Percentiles rank a stretch among this genome's conserved stretches.
Evolutionary conservation across 2,888 invertebrate genomes (phyloP).

Genomic region (Trachelus iudaicus): DNA sequence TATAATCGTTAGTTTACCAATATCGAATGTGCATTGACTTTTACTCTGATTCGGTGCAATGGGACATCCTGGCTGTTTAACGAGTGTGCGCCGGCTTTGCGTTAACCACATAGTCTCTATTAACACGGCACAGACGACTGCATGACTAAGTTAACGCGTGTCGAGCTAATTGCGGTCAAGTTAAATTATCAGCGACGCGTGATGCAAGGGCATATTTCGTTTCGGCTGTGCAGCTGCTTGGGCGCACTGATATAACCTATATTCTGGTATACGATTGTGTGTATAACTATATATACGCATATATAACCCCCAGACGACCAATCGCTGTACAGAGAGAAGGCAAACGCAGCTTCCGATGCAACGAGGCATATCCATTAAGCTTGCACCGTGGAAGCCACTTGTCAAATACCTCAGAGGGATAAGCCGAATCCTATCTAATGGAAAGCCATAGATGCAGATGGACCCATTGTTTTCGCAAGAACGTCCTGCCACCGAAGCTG

Average conservation of each 20-base stretch:
- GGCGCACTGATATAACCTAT: background rate
- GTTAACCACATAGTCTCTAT: background rate
- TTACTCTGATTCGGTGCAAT: background rate
- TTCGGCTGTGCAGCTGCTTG: background rate
- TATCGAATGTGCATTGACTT: background rate
- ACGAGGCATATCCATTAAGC: slow-evolving; percentile 27
- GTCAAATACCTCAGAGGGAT: slow-evolving; percentile 46
- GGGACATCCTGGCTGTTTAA: background rate
- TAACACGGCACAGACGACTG: slow-evolving; percentile 38
- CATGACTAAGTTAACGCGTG: slow-evolving; percentile 37
- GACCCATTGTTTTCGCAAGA: slow-evolving; percentile 49
- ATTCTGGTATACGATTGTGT: background rate
- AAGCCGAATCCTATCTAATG: slow-evolving; percentile 39
- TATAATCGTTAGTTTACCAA: background rate
- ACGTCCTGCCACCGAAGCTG: background rate
- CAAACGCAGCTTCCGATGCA: background rate
- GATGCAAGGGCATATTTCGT: background rate
- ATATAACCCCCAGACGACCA: background rate
- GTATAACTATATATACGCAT: background rate
- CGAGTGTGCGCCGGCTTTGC: background rate
- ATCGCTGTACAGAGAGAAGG: background rate
- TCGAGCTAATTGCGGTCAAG: slow-evolving; percentile 53
- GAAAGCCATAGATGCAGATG: slow-evolving; percentile 49
- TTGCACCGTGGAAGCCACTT: slow-evolving; percentile 41
- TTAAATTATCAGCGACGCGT: slow-evolving; percentile 45